Conservation (phyloP, 2,888 invertebrate genomes). For the Caenorhabditis auriculariae region DNA sequence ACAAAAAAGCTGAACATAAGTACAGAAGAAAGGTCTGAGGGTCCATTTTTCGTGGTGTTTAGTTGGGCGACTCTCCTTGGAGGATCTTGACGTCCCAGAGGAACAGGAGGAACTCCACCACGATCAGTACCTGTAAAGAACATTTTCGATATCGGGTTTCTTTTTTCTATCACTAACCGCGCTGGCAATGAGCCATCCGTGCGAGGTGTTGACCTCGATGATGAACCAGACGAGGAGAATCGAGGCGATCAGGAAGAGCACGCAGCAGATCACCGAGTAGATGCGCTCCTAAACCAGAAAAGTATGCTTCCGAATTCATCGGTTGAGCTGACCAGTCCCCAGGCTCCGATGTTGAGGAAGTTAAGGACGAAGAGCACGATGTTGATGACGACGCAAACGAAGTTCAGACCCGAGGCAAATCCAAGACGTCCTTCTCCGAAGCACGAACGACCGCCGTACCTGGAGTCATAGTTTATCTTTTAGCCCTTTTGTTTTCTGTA, state of each 20-base stretch:
- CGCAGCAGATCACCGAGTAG: constrained; percentile 39
- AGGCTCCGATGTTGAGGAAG: constrained; percentile 52
- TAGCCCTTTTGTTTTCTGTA: too few species aligned
- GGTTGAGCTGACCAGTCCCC: constrained; percentile 41
- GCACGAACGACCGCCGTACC: constrained; percentile 55
- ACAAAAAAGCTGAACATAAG: too few species aligned
- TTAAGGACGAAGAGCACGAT: constrained; percentile 54
- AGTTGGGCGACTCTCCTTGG: constrained; percentile 57
- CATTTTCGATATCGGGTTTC: background rate
- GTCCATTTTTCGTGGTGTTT: too few species aligned
- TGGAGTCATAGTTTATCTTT: constrained; percentile 10
- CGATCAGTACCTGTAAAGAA: constrained; percentile 34
- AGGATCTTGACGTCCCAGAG: constrained; percentile 60
- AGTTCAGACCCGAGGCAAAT: constrained; percentile 46
- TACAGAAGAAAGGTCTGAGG: too few species aligned
- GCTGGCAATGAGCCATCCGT: constrained; percentile 42
- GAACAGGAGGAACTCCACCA: constrained; percentile 55
- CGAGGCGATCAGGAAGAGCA: constrained; percentile 48
- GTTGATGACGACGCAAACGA: constrained; percentile 48
- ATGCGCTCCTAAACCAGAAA: constrained; percentile 37
- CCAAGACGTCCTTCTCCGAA: constrained; percentile 55
- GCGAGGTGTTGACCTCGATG: constrained; percentile 38
- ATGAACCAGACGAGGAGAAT: constrained; percentile 48
- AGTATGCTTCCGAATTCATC: background rate
- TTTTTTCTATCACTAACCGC: constrained; percentile 4